These are phyloP conservation scores for Amblyteles armatorius DNA, from an alignment of 2,888 invertebrate species.

Conservation along the genomic window DNA sequence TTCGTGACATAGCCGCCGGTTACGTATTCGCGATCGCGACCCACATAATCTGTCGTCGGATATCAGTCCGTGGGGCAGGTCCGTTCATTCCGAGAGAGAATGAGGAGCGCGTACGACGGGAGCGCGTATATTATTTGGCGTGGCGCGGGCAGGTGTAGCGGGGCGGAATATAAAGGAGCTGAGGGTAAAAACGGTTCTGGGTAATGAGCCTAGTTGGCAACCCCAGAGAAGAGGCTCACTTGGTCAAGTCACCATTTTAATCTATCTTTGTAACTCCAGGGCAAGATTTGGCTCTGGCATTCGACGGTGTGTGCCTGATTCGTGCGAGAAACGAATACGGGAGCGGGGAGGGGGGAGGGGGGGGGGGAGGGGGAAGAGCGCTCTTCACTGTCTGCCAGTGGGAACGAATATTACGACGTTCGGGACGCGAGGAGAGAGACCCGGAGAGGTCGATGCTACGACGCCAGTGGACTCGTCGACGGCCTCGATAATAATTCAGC, in stretches of 20 bases:
- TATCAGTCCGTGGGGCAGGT: slow-evolving; percentile 30
- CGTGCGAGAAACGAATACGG: background rate
- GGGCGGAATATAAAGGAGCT: slow-evolving; percentile 17
- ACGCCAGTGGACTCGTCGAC: slow-evolving; percentile 54
- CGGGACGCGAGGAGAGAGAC: slow-evolving; percentile 40
- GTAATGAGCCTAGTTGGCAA: slow-evolving; percentile 65
- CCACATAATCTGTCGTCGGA: background rate
- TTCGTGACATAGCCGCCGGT: background rate
- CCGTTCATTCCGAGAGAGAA: background rate
- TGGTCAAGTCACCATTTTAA: slow-evolving; percentile 61
- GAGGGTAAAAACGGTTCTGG: slow-evolving; percentile 46
- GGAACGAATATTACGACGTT: slow-evolving; percentile 47
- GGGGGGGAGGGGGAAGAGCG: background rate
- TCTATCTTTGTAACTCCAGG: slow-evolving; percentile 67
- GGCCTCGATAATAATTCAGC: slow-evolving; percentile 40
- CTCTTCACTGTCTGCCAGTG: slow-evolving; percentile 29
- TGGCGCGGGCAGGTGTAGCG: background rate
- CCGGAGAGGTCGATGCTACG: slow-evolving; percentile 59
- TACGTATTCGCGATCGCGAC: slow-evolving; percentile 13
- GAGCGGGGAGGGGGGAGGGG: no score
- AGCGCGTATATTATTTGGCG: slow-evolving; percentile 15
- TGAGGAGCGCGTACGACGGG: background rate
- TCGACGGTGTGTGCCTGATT: background rate
- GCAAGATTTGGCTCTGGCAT: slow-evolving; percentile 63
- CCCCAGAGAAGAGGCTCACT: slow-evolving; percentile 51